phyloP scores from a whole-genome alignment of 37 sponge, comb jelly and placozoan genomes.

The Geodia barretti region DNA sequence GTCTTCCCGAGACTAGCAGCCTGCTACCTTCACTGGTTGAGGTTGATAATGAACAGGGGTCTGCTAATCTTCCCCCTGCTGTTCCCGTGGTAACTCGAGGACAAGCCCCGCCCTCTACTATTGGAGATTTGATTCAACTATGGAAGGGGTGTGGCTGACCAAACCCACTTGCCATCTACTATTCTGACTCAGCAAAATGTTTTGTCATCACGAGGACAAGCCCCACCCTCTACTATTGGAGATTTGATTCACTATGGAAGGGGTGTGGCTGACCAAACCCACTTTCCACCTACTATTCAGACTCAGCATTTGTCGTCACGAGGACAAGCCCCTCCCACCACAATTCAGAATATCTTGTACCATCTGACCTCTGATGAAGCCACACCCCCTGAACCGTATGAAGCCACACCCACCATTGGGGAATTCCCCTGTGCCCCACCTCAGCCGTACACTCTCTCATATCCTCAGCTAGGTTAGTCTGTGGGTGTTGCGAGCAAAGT shows the following conservation, averaged over 20 bases:
- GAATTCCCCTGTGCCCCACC: neutral
- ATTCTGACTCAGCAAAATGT: too few relatives aligned
- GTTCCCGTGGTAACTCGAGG: slow-evolving; percentile 43
- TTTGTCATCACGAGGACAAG: slow-evolving; percentile 40
- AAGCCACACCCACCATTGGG: neutral
- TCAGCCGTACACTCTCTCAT: slow-evolving; percentile 6
- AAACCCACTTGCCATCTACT: too few relatives aligned
- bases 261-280: too few relatives aligned
- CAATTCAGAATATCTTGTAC: slow-evolving; percentile 53
- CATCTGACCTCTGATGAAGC: neutral
- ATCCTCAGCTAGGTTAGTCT: slow-evolving; percentile 7
- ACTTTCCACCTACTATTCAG: too few relatives aligned
- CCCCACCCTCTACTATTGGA: slow-evolving; percentile 32
- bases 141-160: too few relatives aligned
- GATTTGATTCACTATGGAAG: too few relatives aligned
- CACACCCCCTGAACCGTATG: neutral
- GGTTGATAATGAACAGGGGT: too few relatives aligned
- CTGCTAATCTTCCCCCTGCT: too few relatives aligned
- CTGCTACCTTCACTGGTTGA: too few relatives aligned
- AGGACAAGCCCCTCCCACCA: slow-evolving; percentile 49
- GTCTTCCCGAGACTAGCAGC: too few relatives aligned
- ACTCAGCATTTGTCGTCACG: slow-evolving; percentile 31
- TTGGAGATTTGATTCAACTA: too few relatives aligned
- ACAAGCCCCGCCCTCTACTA: slow-evolving; percentile 32
- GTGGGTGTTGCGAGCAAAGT: too few relatives aligned